A percentile compares a stretch with the other conserved stretches of the same genome.
Conservation (phyloP, 1,140 invertebrate genomes). For the Drosophila teissieri region DNA sequence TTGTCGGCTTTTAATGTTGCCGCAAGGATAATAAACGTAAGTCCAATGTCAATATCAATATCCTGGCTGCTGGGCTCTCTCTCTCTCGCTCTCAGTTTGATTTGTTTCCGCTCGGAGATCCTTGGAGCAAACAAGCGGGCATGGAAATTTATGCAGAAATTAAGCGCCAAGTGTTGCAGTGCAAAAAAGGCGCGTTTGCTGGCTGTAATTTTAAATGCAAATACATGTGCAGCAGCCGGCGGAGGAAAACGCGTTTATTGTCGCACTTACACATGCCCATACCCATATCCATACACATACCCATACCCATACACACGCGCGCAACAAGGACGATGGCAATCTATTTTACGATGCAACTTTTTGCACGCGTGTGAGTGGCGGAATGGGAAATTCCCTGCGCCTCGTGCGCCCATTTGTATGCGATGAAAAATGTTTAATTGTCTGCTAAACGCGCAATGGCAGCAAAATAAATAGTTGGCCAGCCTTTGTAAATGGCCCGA, state of each 20-base stretch:
- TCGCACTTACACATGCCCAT: slow-evolving; percentile 10
- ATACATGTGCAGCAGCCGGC: slow-evolving; percentile 40
- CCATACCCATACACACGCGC: not conserved
- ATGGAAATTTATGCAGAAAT: slow-evolving; percentile 39
- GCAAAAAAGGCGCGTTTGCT: slow-evolving; percentile 12
- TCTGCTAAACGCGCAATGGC: slow-evolving; percentile 75
- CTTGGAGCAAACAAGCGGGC: slow-evolving; percentile 26
- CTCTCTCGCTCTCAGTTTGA: slow-evolving; percentile 12
- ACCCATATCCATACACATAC: slow-evolving; percentile 12
- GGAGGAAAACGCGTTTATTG: slow-evolving; percentile 59
- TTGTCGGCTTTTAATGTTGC: slow-evolving; percentile 45
- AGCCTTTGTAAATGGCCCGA: slow-evolving; percentile 47
- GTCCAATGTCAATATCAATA: slow-evolving; percentile 47
- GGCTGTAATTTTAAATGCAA: slow-evolving; percentile 66
- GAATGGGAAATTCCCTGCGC: slow-evolving; percentile 12
- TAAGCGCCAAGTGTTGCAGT: slow-evolving; percentile 25
- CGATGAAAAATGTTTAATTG: slow-evolving; percentile 82
- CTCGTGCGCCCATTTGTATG: slow-evolving; percentile 63
- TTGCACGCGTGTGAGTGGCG: not conserved
- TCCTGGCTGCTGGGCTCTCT: slow-evolving; percentile 10
- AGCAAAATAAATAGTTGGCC: slow-evolving; percentile 64
- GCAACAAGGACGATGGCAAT: slow-evolving; percentile 52
- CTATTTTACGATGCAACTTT: slow-evolving; percentile 60
- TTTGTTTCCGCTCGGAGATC: slow-evolving; percentile 33
- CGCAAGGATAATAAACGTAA: slow-evolving; percentile 52